Percentiles rank a stretch among this genome's conserved stretches.
Evolutionary conservation across 2,113 vertebrate genomes (phyloP).

Genomic region (Xiphophorus hellerii): DNA sequence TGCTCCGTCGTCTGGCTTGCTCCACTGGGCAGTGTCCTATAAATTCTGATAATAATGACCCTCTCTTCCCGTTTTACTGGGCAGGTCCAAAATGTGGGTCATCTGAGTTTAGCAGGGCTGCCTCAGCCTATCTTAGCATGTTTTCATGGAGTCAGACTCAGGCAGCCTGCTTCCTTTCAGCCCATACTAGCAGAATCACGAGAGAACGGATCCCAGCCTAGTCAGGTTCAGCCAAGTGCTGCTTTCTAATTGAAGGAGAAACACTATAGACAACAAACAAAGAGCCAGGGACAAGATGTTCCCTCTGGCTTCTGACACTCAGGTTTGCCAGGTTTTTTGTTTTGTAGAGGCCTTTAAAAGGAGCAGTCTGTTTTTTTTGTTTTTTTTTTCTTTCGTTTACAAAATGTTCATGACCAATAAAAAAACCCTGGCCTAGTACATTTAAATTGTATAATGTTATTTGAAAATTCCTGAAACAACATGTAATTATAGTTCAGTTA

Average conservation of each 20-base stretch:
- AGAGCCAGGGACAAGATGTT: constrained; percentile 59
- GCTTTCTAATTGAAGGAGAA: constrained; percentile 69
- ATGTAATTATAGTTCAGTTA: background rate
- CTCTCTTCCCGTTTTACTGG: constrained; percentile 64
- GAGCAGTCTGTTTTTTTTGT: constrained; percentile 16
- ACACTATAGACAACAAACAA: constrained; percentile 68
- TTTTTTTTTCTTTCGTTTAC: background rate
- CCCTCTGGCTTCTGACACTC: constrained; percentile 66
- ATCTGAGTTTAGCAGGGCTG: constrained; percentile 80
- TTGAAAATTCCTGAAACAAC: background rate
- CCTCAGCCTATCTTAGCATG: constrained; percentile 80
- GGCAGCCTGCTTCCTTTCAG: constrained; percentile 75
- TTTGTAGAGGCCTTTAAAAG: constrained; percentile 30
- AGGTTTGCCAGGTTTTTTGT: constrained; percentile 49
- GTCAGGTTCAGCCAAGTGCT: constrained; percentile 55
- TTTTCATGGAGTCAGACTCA: constrained; percentile 78
- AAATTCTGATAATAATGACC: constrained; percentile 64
- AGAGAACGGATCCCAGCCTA: constrained; percentile 65
- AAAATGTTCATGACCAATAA: background rate
- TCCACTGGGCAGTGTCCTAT: constrained; percentile 45
- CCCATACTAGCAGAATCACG: constrained; percentile 73
- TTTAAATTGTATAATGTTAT: background rate
- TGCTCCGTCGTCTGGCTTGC: constrained; percentile 33
- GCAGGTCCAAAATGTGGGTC: constrained; percentile 78
- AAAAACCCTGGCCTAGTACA: background rate